A percentile compares a stretch with the other conserved stretches of the same genome.
phyloP scores from a whole-genome alignment of 2,888 invertebrate species.

The Theretra japonica region DNA sequence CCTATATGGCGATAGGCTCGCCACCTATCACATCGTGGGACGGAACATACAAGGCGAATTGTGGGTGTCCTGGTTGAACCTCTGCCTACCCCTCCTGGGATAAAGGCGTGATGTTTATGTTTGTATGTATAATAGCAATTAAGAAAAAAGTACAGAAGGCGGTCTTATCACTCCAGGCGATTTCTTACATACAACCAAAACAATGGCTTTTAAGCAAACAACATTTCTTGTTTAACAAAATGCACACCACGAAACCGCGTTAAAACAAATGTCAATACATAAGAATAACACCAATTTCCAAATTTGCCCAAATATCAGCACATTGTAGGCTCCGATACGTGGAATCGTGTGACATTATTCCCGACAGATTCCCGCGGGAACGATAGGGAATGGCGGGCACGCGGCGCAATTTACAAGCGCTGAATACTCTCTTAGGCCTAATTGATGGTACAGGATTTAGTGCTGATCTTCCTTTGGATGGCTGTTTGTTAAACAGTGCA shows the following conservation, averaged over 20 bases:
- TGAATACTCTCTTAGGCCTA: constrained; percentile 7
- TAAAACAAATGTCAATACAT: background rate
- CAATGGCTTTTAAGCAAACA: no score
- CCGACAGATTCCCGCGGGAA: constrained; percentile 34
- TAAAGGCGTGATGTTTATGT: no score
- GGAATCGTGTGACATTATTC: constrained; percentile 36
- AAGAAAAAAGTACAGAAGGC: no score
- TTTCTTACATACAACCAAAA: no score
- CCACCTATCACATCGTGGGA: no score
- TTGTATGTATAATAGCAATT: no score
- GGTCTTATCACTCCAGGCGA: no score
- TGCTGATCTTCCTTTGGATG: background rate
- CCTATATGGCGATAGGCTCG: no score
- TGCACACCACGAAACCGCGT: background rate
- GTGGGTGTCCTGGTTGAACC: no score
- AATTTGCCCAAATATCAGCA: constrained; percentile 9
- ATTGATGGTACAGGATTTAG: constrained; percentile 8
- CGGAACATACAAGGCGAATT: no score
- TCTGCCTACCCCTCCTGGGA: no score
- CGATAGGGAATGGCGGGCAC: constrained; percentile 36
- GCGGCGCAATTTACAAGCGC: constrained; percentile 32
- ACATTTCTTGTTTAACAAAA: no score
- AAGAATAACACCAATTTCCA: background rate
- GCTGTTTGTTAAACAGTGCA: background rate
- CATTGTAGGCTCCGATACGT: constrained; percentile 20